Evolutionary conservation across 2,797 vertebrate genomes (phyloP), one percentile per base, ranked within the genome.

Genomic region (Menidia menidia): DNA sequence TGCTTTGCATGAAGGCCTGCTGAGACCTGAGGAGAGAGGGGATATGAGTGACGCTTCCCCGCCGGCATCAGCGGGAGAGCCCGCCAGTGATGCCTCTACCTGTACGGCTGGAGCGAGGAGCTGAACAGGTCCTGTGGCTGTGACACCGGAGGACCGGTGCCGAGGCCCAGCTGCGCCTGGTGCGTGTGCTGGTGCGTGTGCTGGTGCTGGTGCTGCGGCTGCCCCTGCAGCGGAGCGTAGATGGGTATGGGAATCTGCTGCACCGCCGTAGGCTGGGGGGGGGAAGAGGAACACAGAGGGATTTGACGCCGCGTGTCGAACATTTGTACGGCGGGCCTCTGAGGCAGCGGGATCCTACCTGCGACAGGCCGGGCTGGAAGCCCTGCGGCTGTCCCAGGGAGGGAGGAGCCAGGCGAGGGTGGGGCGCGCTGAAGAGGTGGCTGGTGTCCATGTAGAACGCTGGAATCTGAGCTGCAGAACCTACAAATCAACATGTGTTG

Each of bases 381-480:
- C 97, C 96, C 78, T 99, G 98, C 71, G 98, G 98, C 70, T 99
- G 98, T 1, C 97, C 97, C 81, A 99, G 80, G 48, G 97, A 97
- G 9, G 97, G 97, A 0, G 97, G 97, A 44, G 95, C 97, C 85
- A 99, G 76, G n/a, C 98, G 96, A 0, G 97, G 96, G 45, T 99
- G 98, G 0, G 98, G 97, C n/a, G 96, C 94, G 48, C 89, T 96
- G 92, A 99, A 99, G 1, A 99, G 90, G 67, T 99, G 98, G 88
- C 97, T 98, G 31, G 97, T 98, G 85, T 99, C 98, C 97, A 99
- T 98, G 70, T 99, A 99, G 91, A 99, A 99, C 0, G 98, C 95
- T 67, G 98, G 96, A 79, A 99, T 99, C 89, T 99, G 97, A 90
- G 96, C 97, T 94, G 94, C 60, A 95, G 93, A 92, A 82, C 93